These are phyloP conservation scores for Parnassius glacialis DNA, from an alignment of 2,888 invertebrate genomes.

Conservation along the genomic window DNA sequence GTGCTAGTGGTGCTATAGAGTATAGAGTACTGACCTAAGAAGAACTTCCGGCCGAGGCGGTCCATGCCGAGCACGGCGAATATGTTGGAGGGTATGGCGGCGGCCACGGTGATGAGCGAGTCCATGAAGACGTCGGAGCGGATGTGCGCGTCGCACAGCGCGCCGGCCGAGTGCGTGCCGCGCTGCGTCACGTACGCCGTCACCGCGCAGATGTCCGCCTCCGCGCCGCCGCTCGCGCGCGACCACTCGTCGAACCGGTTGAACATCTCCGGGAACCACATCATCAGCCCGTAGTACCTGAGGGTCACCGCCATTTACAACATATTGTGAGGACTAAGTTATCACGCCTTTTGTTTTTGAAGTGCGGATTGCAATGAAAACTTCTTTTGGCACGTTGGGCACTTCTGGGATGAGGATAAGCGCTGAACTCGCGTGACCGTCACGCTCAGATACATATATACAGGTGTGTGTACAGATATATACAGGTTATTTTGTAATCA, in stretches of 20 bases:
- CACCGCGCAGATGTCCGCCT: constrained; percentile 87
- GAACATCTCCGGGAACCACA: constrained; percentile 98
- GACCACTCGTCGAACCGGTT: constrained; percentile 93
- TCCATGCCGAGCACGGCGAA: constrained; percentile 93
- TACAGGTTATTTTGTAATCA: no score
- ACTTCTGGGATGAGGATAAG: no score
- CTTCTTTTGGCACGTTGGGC: no score
- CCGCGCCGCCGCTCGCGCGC: constrained; percentile 83
- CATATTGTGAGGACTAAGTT: no score
- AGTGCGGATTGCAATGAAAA: no score
- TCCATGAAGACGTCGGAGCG: constrained; percentile 91
- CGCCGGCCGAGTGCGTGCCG: constrained; percentile 81
- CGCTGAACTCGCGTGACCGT: no score
- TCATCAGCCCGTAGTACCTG: constrained; percentile 96
- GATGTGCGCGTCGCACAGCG: constrained; percentile 86
- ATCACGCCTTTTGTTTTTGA: no score
- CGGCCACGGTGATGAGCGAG: constrained; percentile 91
- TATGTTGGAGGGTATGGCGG: constrained; percentile 92
- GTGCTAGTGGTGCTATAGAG: no score
- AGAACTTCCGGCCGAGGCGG: constrained; percentile 91
- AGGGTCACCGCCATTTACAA: background rate
- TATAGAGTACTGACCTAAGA: constrained; percentile 81
- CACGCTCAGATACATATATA: no score
- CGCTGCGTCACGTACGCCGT: constrained; percentile 87
- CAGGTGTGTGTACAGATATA: no score